These are phyloP conservation scores for Tautogolabrus adspersus DNA, from an alignment of 2,113 vertebrate genomes.

Conservation along the genomic window DNA sequence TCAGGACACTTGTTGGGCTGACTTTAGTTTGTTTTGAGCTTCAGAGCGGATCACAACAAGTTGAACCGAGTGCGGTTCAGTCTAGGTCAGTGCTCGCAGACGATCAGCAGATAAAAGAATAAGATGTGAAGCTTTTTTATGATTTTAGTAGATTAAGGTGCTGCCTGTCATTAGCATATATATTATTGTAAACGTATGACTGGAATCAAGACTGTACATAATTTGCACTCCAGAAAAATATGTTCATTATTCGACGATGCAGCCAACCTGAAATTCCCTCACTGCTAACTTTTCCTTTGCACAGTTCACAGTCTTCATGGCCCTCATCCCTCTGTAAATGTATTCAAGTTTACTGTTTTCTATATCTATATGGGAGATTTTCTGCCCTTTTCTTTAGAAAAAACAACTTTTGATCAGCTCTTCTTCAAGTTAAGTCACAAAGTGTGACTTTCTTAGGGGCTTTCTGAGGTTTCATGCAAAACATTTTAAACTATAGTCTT, in stretches of 20 bases:
- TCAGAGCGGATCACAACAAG: no score
- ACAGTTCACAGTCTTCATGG: no score
- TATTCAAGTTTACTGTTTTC: no score
- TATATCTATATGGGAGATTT: no score
- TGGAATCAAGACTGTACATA: not conserved
- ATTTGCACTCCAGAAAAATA: not conserved
- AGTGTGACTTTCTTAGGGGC: not conserved
- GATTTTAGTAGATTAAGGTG: not conserved
- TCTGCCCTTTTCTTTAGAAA: not conserved
- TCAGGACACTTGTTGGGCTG: no score
- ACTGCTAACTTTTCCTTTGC: no score
- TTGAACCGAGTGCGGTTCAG: not conserved
- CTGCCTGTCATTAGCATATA: no score
- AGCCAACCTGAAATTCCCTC: no score
- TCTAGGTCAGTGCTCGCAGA: not conserved
- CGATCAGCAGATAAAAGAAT: slow-evolving; percentile 8
- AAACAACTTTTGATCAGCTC: not conserved
- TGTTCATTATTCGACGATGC: not conserved
- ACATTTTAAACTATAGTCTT: no score
- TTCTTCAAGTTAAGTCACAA: not conserved
- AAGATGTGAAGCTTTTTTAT: not conserved
- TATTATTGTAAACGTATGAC: not conserved
- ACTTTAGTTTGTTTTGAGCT: no score
- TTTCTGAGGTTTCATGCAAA: not conserved
- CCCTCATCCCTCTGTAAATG: no score